Evolutionary conservation across 2,888 invertebrate genomes (phyloP).

Genomic region (Heliconius hortense): DNA sequence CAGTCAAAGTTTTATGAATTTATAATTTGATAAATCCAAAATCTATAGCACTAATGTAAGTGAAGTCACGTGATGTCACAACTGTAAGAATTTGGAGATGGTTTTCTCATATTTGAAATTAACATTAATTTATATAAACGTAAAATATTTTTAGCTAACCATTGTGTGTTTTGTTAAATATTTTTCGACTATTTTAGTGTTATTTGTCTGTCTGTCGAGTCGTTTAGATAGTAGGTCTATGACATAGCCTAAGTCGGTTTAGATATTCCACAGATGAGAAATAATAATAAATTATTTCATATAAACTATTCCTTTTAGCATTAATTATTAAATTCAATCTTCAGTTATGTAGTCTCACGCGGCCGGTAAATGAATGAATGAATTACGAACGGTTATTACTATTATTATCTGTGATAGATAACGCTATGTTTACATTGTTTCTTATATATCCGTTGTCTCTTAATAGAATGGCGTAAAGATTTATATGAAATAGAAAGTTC

Average conservation of each 20-base stretch:
- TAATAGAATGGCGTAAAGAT: not conserved
- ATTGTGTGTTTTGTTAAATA: conserved; percentile 17
- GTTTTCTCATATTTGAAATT: not conserved
- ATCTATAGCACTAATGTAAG: too few relatives aligned
- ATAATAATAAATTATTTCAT: too few relatives aligned
- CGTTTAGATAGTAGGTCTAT: conserved; percentile 11
- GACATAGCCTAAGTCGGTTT: conserved; percentile 23
- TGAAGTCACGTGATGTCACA: not conserved
- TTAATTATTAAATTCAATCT: not conserved
- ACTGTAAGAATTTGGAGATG: not conserved
- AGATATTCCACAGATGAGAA: conserved; percentile 5
- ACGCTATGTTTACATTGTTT: conserved; percentile 9
- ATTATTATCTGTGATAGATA: conserved; percentile 18
- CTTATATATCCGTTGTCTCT: not conserved
- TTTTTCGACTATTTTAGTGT: not conserved
- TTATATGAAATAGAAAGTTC: not conserved
- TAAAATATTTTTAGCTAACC: conserved; percentile 11
- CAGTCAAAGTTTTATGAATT: not conserved
- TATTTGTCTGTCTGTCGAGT: conserved; percentile 8
- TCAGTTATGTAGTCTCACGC: not conserved
- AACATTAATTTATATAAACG: not conserved
- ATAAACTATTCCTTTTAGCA: not conserved
- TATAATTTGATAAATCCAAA: too few relatives aligned
- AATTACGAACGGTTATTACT: conserved; percentile 4
- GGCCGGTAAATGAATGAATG: not conserved